Percentiles rank a stretch among this genome's conserved stretches.
Evolutionary conservation across 2,797 vertebrate genomes (phyloP).

Genomic region (Sebastes umbrosus): DNA sequence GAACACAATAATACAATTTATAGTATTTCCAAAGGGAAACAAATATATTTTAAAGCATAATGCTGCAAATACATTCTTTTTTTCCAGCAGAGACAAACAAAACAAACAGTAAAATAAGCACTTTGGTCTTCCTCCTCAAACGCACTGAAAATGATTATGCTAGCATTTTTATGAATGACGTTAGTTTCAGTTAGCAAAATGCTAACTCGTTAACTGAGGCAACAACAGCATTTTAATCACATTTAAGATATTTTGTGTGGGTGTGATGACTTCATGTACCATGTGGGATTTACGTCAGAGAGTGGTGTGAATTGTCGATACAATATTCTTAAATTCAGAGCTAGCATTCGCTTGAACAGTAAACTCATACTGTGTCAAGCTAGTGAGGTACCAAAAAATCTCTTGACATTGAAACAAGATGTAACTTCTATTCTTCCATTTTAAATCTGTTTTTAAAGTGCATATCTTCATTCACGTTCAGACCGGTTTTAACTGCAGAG

Average conservation of each 20-base stretch:
- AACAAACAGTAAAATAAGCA: slow-evolving; percentile 81
- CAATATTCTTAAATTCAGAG: not conserved
- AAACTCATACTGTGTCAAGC: slow-evolving; percentile 28
- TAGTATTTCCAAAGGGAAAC: slow-evolving; percentile 75
- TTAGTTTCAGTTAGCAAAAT: slow-evolving; percentile 2
- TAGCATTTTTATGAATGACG: slow-evolving; percentile 15
- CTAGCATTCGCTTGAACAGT: not conserved
- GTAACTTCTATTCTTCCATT: slow-evolving; percentile 52
- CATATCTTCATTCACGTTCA: slow-evolving; percentile 76
- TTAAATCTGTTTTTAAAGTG: slow-evolving; percentile 85
- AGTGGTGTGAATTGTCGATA: slow-evolving; percentile 1
- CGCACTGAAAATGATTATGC: slow-evolving; percentile 54
- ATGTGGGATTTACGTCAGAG: slow-evolving; percentile 4
- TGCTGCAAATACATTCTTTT: slow-evolving; percentile 84
- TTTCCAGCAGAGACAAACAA: slow-evolving; percentile 70
- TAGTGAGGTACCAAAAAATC: slow-evolving; percentile 68
- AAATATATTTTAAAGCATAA: slow-evolving; percentile 71
- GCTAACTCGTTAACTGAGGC: slow-evolving; percentile 16
- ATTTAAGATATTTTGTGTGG: not conserved
- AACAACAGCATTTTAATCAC: slow-evolving; percentile 18
- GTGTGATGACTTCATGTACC: slow-evolving; percentile 43
- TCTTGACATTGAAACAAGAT: slow-evolving; percentile 48
- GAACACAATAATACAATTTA: slow-evolving; percentile 29
- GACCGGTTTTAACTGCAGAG: slow-evolving; percentile 72
- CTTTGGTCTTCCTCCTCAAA: slow-evolving; percentile 91